Conservation (phyloP, 1,140 invertebrate genomes). For the Panagrolaimus sp. region DNA sequence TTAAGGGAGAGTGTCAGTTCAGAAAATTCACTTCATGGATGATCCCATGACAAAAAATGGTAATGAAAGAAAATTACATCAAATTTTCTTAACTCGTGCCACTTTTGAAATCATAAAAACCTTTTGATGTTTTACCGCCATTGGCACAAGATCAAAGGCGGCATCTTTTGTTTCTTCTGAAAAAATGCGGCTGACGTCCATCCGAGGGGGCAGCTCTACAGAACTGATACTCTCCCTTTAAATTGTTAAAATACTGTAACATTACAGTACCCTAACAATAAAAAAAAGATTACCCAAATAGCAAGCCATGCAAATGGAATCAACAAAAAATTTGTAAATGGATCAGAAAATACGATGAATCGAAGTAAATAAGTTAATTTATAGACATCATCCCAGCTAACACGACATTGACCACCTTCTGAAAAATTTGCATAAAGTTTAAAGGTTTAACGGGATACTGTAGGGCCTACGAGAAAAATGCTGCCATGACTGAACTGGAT, state of each 20-base stretch:
- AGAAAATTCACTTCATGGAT: too few species aligned
- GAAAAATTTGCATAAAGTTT: not conserved
- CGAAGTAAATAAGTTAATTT: conserved; percentile 22
- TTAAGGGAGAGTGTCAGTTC: too few species aligned
- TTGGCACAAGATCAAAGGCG: too few species aligned
- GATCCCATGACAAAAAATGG: too few species aligned
- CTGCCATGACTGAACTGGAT: conserved; percentile 15
- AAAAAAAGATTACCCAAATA: conserved; percentile 23
- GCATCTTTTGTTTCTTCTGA: too few species aligned
- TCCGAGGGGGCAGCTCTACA: too few species aligned
- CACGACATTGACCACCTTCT: conserved; percentile 14
- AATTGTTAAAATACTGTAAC: not conserved
- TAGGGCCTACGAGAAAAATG: conserved; percentile 30
- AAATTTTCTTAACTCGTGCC: too few species aligned
- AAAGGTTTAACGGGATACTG: too few species aligned
- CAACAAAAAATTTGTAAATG: conserved; percentile 23
- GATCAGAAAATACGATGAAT: conserved; percentile 19
- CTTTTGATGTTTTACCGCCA: too few species aligned
- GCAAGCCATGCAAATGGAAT: conserved; percentile 17
- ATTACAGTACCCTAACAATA: not conserved
- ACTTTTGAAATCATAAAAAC: too few species aligned
- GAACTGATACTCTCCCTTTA: not conserved
- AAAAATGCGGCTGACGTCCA: too few species aligned
- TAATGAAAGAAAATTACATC: too few species aligned
- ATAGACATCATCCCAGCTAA: conserved; percentile 22